Base-by-base conservation (phyloP, 2,113 vertebrate species). In the Chitala chitala region DNA sequence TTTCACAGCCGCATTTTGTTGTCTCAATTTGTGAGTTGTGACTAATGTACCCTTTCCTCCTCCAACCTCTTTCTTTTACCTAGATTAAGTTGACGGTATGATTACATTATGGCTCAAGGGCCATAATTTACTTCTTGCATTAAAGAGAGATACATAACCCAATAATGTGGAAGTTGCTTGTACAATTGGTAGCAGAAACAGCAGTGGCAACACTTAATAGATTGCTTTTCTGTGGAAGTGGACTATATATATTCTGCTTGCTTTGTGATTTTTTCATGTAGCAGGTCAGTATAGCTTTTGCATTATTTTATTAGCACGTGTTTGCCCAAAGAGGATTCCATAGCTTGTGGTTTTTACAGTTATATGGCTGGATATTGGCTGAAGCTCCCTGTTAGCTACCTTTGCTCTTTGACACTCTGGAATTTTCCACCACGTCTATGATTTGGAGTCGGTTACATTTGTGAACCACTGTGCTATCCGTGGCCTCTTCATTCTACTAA, bases 291-390 rank as follows among this genome's bases (percentile, higher is more conserved):
- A 17, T 31, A 15, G 58, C 40, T 26, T 42, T 68, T 68, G 15
- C 44, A 68, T 68, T 46, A 68, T n/a, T 68, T 68, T 68, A 68
- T 68, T 68, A 46, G 64, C 40, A 3, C n/a, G 22, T 55, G 53
- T 22, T 55, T 55, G n/a, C n/a, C 53, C 53, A 55, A 55, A 55
- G 53, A 17, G 7, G 48, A 10, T n/a, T n/a, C n/a, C 44, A 46
- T 8, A 15, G 33, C 59, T 63, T 63, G 38, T 63, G 31, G 33
- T 36, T 63, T 63, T 68, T 68, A 46, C 42, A 46, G 40, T 68
- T 68, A 46, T 68, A 68, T 46, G 9, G n/a, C 10, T 46, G 42
- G 40, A 1, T 68, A 26, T 68, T 68, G 38, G 46, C 12, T 46
- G 64, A 68, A 44, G 22, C 64, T 46, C 64, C 15, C 10, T 4